These are phyloP conservation scores for Amniataba percoides DNA, from an alignment of 2,797 vertebrate genomes.

Conservation along the genomic window DNA sequence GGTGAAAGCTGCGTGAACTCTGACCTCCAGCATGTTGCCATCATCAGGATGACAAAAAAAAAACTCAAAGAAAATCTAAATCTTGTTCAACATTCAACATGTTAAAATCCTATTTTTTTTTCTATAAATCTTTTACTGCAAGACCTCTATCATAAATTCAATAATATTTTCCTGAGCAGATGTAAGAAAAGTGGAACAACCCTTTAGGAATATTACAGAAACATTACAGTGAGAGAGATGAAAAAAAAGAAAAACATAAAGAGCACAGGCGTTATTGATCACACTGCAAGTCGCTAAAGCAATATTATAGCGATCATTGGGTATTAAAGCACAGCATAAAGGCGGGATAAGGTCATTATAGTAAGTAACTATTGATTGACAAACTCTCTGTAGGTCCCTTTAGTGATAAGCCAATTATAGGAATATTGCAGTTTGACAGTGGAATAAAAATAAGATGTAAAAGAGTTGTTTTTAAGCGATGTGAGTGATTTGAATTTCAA, in stretches of 20 bases:
- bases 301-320: conserved; percentile 23
- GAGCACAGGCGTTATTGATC: conserved; percentile 34
- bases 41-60: no score
- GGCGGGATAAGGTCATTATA: conserved; percentile 28
- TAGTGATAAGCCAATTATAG: conserved; percentile 7
- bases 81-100: neutral
- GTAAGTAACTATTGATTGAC: conserved; percentile 43
- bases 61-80: neutral
- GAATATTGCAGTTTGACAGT: neutral
- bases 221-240: conserved; percentile 8
- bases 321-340: conserved; percentile 40
- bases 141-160: neutral
- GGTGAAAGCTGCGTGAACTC: conserved; percentile 9
- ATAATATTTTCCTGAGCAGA: neutral
- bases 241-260: conserved; percentile 3
- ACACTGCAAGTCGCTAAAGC: conserved; percentile 21
- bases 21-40: conserved; percentile 8
- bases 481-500: neutral
- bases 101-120: neutral
- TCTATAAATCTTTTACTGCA: neutral
- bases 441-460: neutral
- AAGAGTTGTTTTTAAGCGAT: neutral
- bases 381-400: conserved; percentile 5
- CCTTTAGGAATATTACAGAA: neutral
- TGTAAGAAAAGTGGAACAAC: neutral